Conservation (phyloP, 2,797 vertebrate species). For the Sparidentex hasta region DNA sequence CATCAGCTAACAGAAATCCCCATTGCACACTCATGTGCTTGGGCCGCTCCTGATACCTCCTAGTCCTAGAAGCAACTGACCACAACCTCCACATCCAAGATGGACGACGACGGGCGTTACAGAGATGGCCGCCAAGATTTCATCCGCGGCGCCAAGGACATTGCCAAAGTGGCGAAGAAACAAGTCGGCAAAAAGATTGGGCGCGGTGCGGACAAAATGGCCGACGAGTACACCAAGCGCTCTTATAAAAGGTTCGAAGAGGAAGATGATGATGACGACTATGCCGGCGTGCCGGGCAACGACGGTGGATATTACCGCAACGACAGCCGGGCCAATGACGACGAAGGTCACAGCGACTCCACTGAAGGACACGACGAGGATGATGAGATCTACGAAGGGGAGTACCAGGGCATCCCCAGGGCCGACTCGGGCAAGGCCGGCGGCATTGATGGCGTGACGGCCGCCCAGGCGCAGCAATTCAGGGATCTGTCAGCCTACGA, state of each 20-base stretch:
- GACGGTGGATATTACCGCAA: slow-evolving; percentile 86
- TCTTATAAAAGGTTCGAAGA: slow-evolving; percentile 96
- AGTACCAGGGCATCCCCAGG: slow-evolving; percentile 97
- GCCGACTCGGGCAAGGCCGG: slow-evolving; percentile 90
- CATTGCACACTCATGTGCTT: slow-evolving; percentile 73
- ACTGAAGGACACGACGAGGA: slow-evolving; percentile 98
- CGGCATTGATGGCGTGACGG: slow-evolving; percentile 56
- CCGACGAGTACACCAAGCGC: slow-evolving; percentile 95
- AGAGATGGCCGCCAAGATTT: slow-evolving; percentile 92
- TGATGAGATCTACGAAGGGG: slow-evolving; percentile 97
- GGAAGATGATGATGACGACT: slow-evolving; percentile 93
- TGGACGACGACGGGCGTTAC: slow-evolving; percentile 94
- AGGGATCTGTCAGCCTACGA: slow-evolving; percentile 87
- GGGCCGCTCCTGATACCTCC: slow-evolving; percentile 75
- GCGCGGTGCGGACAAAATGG: slow-evolving; percentile 90
- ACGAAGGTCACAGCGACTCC: slow-evolving; percentile 95
- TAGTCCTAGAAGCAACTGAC: slow-evolving; percentile 59
- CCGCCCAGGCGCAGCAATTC: slow-evolving; percentile 84
- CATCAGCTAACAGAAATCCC: slow-evolving; percentile 44
- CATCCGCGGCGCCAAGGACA: slow-evolving; percentile 97
- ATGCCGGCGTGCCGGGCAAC: slow-evolving; percentile 72
- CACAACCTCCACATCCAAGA: slow-evolving; percentile 68
- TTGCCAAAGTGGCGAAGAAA: slow-evolving; percentile 96
- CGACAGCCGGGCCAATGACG: slow-evolving; percentile 88
- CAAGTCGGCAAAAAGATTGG: slow-evolving; percentile 94